A percentile compares a stretch with the other conserved stretches of the same genome.
phyloP scores from a whole-genome alignment of 1,140 invertebrate genomes.

The Neuroterus valhalla region DNA sequence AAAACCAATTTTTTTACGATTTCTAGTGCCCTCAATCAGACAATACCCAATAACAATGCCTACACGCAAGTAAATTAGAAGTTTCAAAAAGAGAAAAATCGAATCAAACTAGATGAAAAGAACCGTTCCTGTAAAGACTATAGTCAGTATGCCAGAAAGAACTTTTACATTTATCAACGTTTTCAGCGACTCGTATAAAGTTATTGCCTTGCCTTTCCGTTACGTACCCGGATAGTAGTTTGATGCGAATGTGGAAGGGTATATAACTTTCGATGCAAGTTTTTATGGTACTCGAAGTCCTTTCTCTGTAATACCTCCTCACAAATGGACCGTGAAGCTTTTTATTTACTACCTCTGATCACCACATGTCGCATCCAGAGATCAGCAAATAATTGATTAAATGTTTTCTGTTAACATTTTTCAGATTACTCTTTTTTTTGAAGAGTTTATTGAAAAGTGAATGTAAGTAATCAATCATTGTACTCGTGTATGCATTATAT shows the following conservation, averaged over 20 bases:
- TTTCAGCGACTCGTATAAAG: constrained; percentile 17
- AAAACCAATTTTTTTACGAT: too few relatives aligned
- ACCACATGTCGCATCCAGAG: neutral
- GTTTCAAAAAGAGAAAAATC: neutral
- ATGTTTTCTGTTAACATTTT: neutral
- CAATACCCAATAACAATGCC: too few relatives aligned
- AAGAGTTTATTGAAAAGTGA: too few relatives aligned
- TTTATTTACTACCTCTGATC: constrained; percentile 1
- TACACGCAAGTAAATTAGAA: neutral
- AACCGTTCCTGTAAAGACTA: constrained; percentile 5
- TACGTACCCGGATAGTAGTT: neutral
- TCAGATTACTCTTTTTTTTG: too few relatives aligned
- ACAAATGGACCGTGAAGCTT: constrained; percentile 26
- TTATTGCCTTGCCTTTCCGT: constrained; percentile 8
- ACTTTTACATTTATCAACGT: constrained; percentile 23
- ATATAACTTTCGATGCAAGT: constrained; percentile 20
- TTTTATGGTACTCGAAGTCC: constrained; percentile 5
- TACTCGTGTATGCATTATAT: too few relatives aligned
- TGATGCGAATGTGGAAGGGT: constrained; percentile 22
- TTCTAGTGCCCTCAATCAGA: too few relatives aligned
- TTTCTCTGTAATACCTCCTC: constrained; percentile 21
- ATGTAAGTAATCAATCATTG: too few relatives aligned
- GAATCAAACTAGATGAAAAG: constrained; percentile 15
- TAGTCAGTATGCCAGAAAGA: constrained; percentile 17
- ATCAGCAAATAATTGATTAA: neutral